Base-by-base conservation (phyloP, 2,888 invertebrate species). In the Athetis lepigone region DNA sequence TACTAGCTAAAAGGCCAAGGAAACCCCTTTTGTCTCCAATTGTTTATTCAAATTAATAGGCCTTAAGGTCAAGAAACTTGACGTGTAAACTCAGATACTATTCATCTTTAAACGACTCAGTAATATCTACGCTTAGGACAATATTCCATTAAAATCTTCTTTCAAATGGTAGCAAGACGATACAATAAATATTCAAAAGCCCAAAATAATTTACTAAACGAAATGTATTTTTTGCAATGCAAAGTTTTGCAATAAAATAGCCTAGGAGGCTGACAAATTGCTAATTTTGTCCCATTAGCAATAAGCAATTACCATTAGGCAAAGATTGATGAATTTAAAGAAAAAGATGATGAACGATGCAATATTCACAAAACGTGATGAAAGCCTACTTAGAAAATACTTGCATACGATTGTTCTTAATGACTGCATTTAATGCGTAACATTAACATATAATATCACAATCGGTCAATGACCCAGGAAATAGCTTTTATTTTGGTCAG, bases 211-310 rank as follows among this genome's bases (percentile, higher is more conserved):
- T 45, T 25, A 39, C 43, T 11, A 50, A 47, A 46, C 36, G 18
- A 52, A 76, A 52, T 16, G 6, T 25, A 40, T 39, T 67, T 70
- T 67, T 60, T 63, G 52, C 60, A 71, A 56, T 63, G 47, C 64
- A 75, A 75, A 70, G 40, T 65, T 62, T 46, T 58, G 65, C 64
- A 77, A 76, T 71, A 42, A 54, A 75, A 67, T 29, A 33, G 40
- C 23, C 40, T 45, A 47, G 39, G n/a, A 57, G 21, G 57, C 21
- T 33, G 21, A 51, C 51, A 50, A 60, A 65, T 63, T 63, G 60
- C 55, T 47, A 77, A 71, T 77, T 73, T 58, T 47, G 51, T 50
- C 42, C 51, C 77, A 63, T 77, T 71, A 71, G 77, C 57, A 62
- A 57, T 51, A 64, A 42, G 56, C 42, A 42, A 60, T 50, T 36